Base-by-base conservation (phyloP, 1,140 invertebrate genomes). In the Ylistrum balloti region DNA sequence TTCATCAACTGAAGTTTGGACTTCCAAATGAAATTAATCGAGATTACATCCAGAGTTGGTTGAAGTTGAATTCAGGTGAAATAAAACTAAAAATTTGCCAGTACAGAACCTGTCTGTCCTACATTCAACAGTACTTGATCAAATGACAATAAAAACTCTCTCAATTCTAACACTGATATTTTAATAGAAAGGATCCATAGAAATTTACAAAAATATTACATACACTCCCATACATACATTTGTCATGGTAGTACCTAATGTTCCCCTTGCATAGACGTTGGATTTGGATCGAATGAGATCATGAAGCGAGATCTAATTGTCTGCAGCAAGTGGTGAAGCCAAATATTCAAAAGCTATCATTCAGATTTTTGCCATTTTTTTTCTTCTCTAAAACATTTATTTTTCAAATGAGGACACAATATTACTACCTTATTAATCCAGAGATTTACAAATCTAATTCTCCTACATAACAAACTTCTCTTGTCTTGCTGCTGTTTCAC, bases 181-280 rank as follows among this genome's bases (percentile, higher is more conserved):
- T 74, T 74, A 74, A 74, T 74, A 74, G 56, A 74, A 74, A 74
- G 56, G 56, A 74, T 74, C 56, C n/a, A 74, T 74, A 74, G 56
- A 74, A 74, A 74, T 74, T 74, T 74, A 74, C 56, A 74, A 74
- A 74, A 74, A 74, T 74, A 74, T 74, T n/a, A 74, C 56, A 74
- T 28, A 3, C 56, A 74, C 56, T 74, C 56, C 56, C 56, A 74
- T 74, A 74, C 56, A n/a, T 28, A 28, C 17, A 28, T 22, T 28
- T 3, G 22, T 74, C 56, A 28, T 9, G 20, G 22, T n/a, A 74
- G 11, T 17, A n/a, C 22, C 15, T 28, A 28, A 28, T 5, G 56
- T 17, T 56, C 15, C 22, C 5, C 56, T 74, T 74, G 56, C 56
- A 74, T 74, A 74, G 56, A 74, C 56, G n/a, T 74, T 74, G 56